Conservation (phyloP, 2,797 vertebrate genomes). For the Pteronotus mesoamericanus region DNA sequence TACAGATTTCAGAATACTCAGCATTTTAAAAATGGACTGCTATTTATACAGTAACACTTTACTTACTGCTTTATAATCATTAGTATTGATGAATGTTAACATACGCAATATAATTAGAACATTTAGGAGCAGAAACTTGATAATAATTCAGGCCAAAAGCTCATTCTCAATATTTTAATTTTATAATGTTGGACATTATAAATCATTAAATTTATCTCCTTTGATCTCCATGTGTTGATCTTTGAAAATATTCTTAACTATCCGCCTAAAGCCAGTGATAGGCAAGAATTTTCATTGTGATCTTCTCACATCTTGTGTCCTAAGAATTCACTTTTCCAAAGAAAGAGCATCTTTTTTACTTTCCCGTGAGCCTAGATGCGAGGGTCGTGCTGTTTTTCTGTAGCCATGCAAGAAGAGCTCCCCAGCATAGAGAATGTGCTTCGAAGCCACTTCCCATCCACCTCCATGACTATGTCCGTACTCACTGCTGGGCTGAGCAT, state of each 20-base stretch:
- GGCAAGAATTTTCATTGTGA: not conserved
- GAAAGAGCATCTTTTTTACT: not conserved
- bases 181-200: not conserved
- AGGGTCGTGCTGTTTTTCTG: not conserved
- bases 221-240: constrained; percentile 7
- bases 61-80: constrained; percentile 21
- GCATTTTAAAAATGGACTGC: not conserved
- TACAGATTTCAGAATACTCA: not conserved
- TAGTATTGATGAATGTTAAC: not conserved
- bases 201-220: not conserved
- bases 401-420: not conserved
- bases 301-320: not conserved
- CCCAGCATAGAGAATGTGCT: not conserved
- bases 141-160: not conserved
- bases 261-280: not conserved
- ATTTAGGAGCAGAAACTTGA: not conserved
- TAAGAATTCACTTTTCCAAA: constrained; percentile 25
- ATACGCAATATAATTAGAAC: not conserved
- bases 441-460: not conserved
- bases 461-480: not conserved
- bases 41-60: not conserved
- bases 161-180: constrained; percentile 30
- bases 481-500: not conserved
- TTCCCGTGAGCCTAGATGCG: not conserved
- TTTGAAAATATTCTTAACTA: not conserved